Percentiles rank a stretch among this genome's conserved stretches.
These are phyloP conservation scores for Trididemnum miniatum DNA, from an alignment of 23 tunicate species.

Conservation along the genomic window DNA sequence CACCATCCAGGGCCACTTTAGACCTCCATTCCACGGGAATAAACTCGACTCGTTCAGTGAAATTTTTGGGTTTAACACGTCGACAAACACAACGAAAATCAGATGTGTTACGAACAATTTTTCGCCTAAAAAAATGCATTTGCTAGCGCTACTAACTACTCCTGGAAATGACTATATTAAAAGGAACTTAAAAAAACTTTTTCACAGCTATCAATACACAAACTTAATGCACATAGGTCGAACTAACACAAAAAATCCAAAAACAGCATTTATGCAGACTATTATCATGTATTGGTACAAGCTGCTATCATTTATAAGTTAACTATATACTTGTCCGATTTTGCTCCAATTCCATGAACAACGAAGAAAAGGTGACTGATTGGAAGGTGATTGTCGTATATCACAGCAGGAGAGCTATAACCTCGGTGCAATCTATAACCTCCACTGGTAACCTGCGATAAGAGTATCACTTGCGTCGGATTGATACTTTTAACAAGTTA, in stretches of 20 bases:
- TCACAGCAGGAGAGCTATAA: conserved; percentile 50
- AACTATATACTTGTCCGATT: conserved; percentile 74
- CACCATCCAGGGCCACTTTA: conserved; percentile 62
- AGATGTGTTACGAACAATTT: conserved; percentile 81
- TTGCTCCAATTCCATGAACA: conserved; percentile 92
- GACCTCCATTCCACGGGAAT: conserved; percentile 94
- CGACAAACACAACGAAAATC: conserved; percentile 62
- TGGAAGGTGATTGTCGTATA: conserved; percentile 56
- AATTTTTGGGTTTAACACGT: conserved; percentile 45
- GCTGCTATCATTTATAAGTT: too few relatives aligned
- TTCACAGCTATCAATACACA: too few relatives aligned
- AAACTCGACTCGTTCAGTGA: conserved; percentile 62
- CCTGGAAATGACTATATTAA: too few relatives aligned
- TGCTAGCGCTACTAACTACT: too few relatives aligned
- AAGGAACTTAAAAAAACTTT: too few relatives aligned
- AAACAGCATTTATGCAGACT: too few relatives aligned
- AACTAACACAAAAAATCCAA: too few relatives aligned
- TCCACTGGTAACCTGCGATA: conserved; percentile 64
- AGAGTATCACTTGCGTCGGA: too few relatives aligned
- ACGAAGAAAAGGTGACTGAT: conserved; percentile 80
- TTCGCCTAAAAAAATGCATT: conserved; percentile 34
- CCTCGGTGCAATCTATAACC: conserved; percentile 80
- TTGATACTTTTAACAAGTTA: too few relatives aligned
- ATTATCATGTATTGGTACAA: too few relatives aligned
- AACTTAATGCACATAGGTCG: too few relatives aligned